Evolutionary conservation across 1,140 invertebrate genomes (phyloP).

Genomic region (Leucophenga varia): DNA sequence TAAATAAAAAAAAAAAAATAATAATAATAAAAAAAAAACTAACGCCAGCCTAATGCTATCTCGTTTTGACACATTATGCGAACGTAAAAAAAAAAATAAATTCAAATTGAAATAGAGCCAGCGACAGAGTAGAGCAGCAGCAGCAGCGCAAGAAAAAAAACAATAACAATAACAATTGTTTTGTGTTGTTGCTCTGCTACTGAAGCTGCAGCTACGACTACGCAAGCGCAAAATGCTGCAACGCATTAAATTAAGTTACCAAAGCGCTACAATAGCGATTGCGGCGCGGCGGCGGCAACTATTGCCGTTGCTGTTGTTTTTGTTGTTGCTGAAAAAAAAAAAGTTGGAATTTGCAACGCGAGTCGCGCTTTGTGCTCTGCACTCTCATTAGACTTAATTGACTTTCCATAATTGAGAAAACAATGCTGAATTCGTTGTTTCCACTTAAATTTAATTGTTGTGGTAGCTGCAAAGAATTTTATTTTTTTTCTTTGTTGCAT

Average conservation of each 20-base stretch:
- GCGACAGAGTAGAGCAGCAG: too few relatives aligned
- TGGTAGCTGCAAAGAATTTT: too few relatives aligned
- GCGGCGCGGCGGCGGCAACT: not conserved
- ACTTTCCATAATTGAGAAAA: slow-evolving; percentile 55
- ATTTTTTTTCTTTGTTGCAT: too few relatives aligned
- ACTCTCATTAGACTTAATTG: slow-evolving; percentile 55
- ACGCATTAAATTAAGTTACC: slow-evolving; percentile 56
- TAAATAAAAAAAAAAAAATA: slow-evolving; percentile 6
- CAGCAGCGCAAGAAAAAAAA: too few relatives aligned
- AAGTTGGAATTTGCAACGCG: slow-evolving; percentile 47
- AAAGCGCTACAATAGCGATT: slow-evolving; percentile 24
- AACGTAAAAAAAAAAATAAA: too few relatives aligned
- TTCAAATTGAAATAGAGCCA: too few relatives aligned
- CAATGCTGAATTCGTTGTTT: slow-evolving; percentile 35
- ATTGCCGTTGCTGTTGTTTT: too few relatives aligned
- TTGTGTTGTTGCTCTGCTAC: slow-evolving; percentile 9
- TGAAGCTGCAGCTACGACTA: slow-evolving; percentile 25
- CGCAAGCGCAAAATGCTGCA: not conserved
- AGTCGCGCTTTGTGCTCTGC: slow-evolving; percentile 15
- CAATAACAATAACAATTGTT: too few relatives aligned
- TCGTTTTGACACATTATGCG: slow-evolving; percentile 51
- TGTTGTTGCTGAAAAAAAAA: too few relatives aligned
- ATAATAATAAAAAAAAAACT: slow-evolving; percentile 5
- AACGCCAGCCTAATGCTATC: too few relatives aligned
- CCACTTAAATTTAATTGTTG: too few relatives aligned